Percentiles rank a stretch among this genome's conserved stretches.
These are phyloP conservation scores for Noctilio leporinus DNA, from an alignment of 2,113 vertebrate genomes.

Conservation along the genomic window DNA sequence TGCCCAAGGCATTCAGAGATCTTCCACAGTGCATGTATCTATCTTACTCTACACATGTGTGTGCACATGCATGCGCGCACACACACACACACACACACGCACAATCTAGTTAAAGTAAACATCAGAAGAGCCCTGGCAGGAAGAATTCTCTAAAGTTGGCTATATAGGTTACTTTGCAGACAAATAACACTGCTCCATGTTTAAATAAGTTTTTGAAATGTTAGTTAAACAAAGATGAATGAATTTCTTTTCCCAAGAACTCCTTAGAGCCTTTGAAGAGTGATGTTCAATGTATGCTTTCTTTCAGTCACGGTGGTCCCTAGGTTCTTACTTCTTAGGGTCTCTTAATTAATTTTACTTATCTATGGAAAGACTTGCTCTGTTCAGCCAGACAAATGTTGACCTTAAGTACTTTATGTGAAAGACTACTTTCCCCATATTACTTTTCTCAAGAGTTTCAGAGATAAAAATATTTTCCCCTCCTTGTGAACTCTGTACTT, in stretches of 20 bases:
- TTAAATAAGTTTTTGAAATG: conserved; percentile 35
- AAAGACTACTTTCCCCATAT: neutral
- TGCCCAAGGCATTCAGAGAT: neutral
- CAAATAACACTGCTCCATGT: neutral
- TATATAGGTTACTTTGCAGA: neutral
- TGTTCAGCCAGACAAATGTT: neutral
- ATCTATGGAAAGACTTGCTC: neutral
- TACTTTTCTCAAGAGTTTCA: neutral
- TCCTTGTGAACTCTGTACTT: neutral
- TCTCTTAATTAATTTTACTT: conserved; percentile 40
- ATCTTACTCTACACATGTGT: neutral
- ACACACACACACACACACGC: neutral
- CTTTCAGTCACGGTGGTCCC: neutral
- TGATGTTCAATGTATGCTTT: neutral
- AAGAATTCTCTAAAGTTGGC: neutral
- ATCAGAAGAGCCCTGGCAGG: neutral
- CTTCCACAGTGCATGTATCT: neutral
- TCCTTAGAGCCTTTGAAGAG: neutral
- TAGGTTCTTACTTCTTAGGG: neutral
- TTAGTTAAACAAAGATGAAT: conserved; percentile 16
- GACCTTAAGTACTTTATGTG: neutral
- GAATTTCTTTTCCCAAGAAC: neutral
- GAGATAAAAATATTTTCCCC: neutral
- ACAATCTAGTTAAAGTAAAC: neutral
- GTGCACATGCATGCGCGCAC: neutral